A percentile compares a stretch with the other conserved stretches of the same genome.
These are phyloP conservation scores for Mastomys coucha DNA, from an alignment of 2,113 vertebrate genomes.

Conservation along the genomic window DNA sequence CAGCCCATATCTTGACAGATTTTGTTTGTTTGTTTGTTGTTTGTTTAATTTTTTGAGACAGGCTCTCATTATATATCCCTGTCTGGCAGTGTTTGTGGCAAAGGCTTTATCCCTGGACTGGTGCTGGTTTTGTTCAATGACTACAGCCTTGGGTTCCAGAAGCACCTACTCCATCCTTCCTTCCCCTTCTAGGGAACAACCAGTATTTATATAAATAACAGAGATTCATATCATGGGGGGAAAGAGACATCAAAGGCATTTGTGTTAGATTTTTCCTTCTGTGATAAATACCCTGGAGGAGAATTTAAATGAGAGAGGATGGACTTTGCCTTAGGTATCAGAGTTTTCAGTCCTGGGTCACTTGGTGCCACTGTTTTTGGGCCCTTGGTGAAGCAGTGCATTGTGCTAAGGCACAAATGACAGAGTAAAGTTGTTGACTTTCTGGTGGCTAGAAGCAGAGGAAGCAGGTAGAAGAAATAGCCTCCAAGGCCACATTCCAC, in stretches of 20 bases:
- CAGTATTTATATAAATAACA: background rate
- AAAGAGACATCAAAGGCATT: background rate
- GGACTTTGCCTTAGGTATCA: background rate
- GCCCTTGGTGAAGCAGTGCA: background rate
- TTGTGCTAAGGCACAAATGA: background rate
- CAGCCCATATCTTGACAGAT: background rate
- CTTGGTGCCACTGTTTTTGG: background rate
- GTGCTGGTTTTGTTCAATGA: background rate
- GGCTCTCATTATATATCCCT: background rate
- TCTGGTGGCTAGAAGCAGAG: background rate
- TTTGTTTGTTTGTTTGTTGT: background rate
- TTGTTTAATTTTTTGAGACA: background rate
- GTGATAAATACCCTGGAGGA: background rate
- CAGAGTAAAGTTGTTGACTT: background rate
- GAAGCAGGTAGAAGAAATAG: background rate
- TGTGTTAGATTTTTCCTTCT: background rate
- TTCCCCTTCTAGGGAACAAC: background rate
- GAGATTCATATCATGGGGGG: background rate
- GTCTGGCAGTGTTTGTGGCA: background rate
- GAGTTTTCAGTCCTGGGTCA: background rate
- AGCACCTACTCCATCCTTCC: background rate
- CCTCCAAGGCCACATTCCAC: background rate
- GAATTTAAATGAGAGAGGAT: background rate
- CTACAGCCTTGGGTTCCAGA: background rate
- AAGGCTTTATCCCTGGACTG: background rate